Evolutionary conservation across 2,113 vertebrate species (phyloP).

Genomic region (Gnathonemus longibarbis): DNA sequence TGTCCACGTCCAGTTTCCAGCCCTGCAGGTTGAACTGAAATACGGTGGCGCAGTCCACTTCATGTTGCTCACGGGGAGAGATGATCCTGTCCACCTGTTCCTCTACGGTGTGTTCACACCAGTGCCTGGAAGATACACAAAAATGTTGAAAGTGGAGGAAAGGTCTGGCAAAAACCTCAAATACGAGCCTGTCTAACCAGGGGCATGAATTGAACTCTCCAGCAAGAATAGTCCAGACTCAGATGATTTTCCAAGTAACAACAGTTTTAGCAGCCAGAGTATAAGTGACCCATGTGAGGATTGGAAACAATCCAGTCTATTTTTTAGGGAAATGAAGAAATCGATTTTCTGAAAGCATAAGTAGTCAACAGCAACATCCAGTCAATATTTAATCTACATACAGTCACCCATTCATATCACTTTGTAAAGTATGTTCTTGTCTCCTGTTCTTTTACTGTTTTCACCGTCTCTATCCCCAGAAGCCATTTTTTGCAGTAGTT

Average conservation of each 20-base stretch:
- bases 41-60: conserved; percentile 67
- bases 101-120: conserved; percentile 64
- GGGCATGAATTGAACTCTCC: background rate
- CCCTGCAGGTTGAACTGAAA: conserved; percentile 69
- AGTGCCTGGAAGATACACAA: conserved; percentile 55
- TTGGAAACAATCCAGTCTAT: background rate
- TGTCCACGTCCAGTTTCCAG: conserved; percentile 69
- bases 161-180: background rate
- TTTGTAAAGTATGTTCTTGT: background rate
- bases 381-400: background rate
- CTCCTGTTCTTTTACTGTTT: background rate
- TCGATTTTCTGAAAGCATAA: background rate
- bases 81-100: conserved; percentile 59
- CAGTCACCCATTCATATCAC: background rate
- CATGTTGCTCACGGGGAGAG: conserved; percentile 58
- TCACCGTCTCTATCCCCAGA: background rate
- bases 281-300: background rate
- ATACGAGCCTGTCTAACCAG: background rate
- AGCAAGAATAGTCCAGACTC: background rate
- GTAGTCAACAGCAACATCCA: background rate
- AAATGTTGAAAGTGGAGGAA: background rate
- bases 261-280: background rate
- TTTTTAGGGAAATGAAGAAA: background rate
- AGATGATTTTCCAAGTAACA: background rate
- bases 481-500: background rate